Evolutionary conservation across 2,113 vertebrate species (phyloP), one percentile per base, ranked within the genome.

Genomic region (Irena cyanogastra): DNA sequence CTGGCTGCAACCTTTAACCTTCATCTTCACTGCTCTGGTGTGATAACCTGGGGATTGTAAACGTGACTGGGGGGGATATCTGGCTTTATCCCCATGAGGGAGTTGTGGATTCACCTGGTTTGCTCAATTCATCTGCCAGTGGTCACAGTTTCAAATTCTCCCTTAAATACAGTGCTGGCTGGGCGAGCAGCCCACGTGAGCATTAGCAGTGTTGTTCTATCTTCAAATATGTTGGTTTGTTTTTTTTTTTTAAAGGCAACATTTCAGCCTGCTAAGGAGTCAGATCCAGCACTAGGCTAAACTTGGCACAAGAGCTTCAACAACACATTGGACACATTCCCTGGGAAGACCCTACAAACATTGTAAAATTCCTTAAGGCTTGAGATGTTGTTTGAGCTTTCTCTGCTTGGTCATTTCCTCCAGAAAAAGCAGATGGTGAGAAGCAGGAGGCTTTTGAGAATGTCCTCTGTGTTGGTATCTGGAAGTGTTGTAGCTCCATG

Each of bases 51-150:
- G 22, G 50, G 41, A 18, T 17, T 72, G 24, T 31, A 83, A 54
- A n/a, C 1, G 3, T 35, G 22, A 16, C 0, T 3, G 3, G 5
- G 1, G 1, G 24, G 3, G 2, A 22, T 18, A 23, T 5, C 16
- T 37, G 1, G 11, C 66, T n/a, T 63, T 47, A 6, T 27, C 53
- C 59, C 26, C 41, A 6, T 27, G 37, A 71, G 39, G 24, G 33
- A 18, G 3, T 4, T 7, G 10, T 78, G 39, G 33, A 41, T 52
- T 87, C 78, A 33, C 9, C 16, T 35, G 24, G 10, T 63, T 52
- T 72, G 35, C 52, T 78, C 26, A 41, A 1, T 59, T 66, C 39
- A 18, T 66, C 37, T 3, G 13, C 7, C 14, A 44, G 37, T 5
- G 69, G 49, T 53, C 53, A 16, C 19, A 22, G 19, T 39, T 83